Percentiles rank a stretch among this genome's conserved stretches.
These are phyloP conservation scores for Acronicta aceris DNA, from an alignment of 2,888 invertebrate genomes.

Conservation along the genomic window DNA sequence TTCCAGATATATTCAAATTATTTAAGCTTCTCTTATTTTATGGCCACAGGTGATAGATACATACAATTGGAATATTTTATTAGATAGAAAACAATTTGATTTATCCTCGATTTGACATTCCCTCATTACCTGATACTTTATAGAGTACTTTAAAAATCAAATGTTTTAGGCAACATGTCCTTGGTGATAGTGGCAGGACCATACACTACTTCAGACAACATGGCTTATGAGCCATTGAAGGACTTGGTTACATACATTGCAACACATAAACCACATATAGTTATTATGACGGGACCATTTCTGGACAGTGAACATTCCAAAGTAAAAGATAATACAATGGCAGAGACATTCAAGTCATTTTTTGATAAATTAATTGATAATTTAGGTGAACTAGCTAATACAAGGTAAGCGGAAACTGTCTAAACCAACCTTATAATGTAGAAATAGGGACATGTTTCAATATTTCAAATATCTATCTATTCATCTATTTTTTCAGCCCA, in stretches of 20 bases:
- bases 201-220: conserved; percentile 93
- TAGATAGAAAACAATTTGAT: too few species aligned
- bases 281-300: conserved; percentile 96
- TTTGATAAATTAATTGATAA: conserved; percentile 92
- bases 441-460: background rate
- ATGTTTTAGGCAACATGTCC: conserved; percentile 86
- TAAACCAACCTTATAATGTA: background rate
- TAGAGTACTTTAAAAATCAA: background rate
- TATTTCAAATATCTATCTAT: conserved; percentile 7
- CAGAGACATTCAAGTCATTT: conserved; percentile 92
- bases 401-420: conserved; percentile 80
- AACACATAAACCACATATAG: conserved; percentile 93
- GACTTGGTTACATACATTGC: conserved; percentile 92
- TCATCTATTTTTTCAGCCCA: conserved; percentile 86
- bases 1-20: too few species aligned
- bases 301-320: conserved; percentile 92
- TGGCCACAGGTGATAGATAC: too few species aligned
- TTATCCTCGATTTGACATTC: too few species aligned
- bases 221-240: conserved; percentile 94
- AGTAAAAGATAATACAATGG: conserved; percentile 90
- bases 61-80: too few species aligned
- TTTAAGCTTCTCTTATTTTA: too few species aligned
- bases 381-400: conserved; percentile 89
- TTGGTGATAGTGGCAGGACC: conserved; percentile 95
- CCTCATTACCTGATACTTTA: too few species aligned